Percentiles rank a stretch among this genome's conserved stretches.
Conservation (phyloP, 92 coral and sea anemone genomes). For the Epizoanthus scotinus region DNA sequence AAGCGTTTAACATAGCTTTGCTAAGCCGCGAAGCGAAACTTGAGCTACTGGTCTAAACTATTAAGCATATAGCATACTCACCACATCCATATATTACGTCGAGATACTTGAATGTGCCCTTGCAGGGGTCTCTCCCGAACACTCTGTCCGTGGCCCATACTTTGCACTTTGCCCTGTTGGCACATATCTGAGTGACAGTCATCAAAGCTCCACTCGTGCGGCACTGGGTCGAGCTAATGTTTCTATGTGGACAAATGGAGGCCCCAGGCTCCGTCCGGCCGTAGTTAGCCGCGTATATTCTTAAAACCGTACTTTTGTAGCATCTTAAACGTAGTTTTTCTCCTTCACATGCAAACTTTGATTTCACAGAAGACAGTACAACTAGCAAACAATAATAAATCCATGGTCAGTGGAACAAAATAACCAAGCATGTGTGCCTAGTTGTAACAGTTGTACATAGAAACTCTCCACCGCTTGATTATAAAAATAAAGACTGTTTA, state of each 20-base stretch:
- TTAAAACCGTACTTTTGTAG: constrained; percentile 29
- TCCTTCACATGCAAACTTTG: constrained; percentile 68
- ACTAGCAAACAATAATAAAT: neutral
- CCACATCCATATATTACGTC: constrained; percentile 73
- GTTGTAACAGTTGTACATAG: no score
- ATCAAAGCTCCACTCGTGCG: constrained; percentile 34
- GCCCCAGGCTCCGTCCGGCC: constrained; percentile 75
- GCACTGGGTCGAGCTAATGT: constrained; percentile 56
- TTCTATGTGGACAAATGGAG: constrained; percentile 62
- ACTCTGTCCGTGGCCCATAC: constrained; percentile 51
- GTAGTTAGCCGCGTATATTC: constrained; percentile 63
- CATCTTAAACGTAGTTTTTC: constrained; percentile 64
- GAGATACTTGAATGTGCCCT: constrained; percentile 69
- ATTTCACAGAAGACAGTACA: constrained; percentile 30
- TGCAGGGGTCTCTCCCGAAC: constrained; percentile 70
- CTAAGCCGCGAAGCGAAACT: no score
- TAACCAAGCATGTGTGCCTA: neutral
- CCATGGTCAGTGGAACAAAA: neutral
- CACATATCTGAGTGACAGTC: constrained; percentile 50
- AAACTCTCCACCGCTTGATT: no score
- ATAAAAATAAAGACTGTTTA: no score
- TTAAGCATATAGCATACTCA: constrained; percentile 39
- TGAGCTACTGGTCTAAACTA: no score
- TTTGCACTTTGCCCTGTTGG: constrained; percentile 55
- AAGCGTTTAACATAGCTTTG: no score